phyloP scores from a whole-genome alignment of 2,888 invertebrate species.

The Fragum fragum region DNA sequence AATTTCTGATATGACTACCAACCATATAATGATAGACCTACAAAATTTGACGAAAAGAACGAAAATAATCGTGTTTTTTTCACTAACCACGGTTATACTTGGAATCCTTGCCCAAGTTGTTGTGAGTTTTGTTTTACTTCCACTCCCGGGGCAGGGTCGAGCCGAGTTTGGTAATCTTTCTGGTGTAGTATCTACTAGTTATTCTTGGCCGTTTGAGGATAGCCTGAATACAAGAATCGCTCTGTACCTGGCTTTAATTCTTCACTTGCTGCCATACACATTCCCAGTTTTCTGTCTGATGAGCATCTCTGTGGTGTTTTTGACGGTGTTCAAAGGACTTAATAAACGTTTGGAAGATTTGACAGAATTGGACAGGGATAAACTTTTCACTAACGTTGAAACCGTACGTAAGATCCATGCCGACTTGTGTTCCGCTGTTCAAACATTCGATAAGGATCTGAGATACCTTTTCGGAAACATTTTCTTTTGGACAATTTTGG shows the following conservation, averaged over 20 bases:
- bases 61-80: neutral
- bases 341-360: slow-evolving; percentile 14
- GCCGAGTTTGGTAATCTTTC: no score
- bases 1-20: neutral
- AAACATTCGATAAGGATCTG: neutral
- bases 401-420: neutral
- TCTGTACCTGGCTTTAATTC: neutral
- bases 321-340: neutral
- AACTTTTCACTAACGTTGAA: neutral
- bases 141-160: neutral
- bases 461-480: neutral
- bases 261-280: neutral
- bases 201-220: neutral
- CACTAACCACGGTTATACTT: neutral
- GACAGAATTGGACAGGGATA: neutral
- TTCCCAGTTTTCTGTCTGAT: neutral
- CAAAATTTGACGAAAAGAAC: neutral
- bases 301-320: slow-evolving; percentile 4
- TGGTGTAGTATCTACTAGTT: neutral
- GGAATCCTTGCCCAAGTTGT: neutral
- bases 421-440: neutral
- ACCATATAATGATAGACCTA: neutral
- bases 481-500: neutral
- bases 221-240: no score
- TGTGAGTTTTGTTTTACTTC: neutral